Evolutionary conservation across 2,113 vertebrate genomes (phyloP).

Genomic region (Pseudorhombus dupliciocellatus): DNA sequence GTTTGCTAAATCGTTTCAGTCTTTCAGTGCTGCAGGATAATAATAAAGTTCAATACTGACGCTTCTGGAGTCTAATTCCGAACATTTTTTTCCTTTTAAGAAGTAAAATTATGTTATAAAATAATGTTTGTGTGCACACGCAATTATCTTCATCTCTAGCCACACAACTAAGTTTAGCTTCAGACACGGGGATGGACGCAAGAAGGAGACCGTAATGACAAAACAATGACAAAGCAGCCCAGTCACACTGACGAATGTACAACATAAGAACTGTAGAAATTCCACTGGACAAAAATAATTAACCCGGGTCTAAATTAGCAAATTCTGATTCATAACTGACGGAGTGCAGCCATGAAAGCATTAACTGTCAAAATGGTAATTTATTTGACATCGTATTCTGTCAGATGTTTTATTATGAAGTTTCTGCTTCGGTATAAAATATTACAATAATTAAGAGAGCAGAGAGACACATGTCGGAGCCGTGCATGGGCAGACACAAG

Average conservation of each 20-base stretch:
- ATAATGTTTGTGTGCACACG: too few species aligned
- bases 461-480: constrained; percentile 4
- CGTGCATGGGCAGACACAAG: neutral
- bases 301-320: neutral
- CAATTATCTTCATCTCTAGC: too few species aligned
- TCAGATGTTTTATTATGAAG: neutral
- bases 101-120: too few species aligned
- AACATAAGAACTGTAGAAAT: neutral
- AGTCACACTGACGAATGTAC: neutral
- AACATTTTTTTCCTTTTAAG: neutral
- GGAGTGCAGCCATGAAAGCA: neutral
- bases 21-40: neutral
- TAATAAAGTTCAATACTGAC: too few species aligned
- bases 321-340: neutral
- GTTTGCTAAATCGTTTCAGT: neutral
- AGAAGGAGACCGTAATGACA: too few species aligned
- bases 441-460: neutral
- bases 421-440: neutral
- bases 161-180: too few species aligned
- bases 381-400: neutral
- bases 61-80: neutral
- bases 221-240: neutral
- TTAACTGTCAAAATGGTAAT: too few species aligned
- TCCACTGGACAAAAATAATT: neutral
- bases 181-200: neutral